phyloP scores from a whole-genome alignment of 2,113 vertebrate genomes.

The Archilochus colubris region DNA sequence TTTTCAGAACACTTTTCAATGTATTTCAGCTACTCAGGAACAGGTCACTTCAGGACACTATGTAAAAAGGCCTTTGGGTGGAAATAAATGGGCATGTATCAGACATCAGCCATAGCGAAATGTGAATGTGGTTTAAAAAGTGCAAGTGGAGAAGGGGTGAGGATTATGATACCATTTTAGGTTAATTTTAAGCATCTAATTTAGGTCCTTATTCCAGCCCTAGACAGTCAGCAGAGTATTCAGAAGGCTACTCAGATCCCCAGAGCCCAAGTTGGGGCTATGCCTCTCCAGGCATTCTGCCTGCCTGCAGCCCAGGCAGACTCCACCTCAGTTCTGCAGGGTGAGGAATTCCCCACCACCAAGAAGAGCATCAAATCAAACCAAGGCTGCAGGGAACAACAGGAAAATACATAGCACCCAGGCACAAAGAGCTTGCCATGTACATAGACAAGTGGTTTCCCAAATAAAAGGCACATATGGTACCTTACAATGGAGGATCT shows the following conservation, averaged over 20 bases:
- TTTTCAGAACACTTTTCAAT: not conserved
- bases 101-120: not conserved
- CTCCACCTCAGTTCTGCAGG: not conserved
- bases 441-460: not conserved
- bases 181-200: not conserved
- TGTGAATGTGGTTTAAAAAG: rapidly evolving
- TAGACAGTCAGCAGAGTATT: not conserved
- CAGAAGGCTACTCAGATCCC: not conserved
- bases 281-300: rapidly evolving
- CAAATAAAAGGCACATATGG: not conserved
- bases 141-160: not conserved
- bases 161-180: not conserved
- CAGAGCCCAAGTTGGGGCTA: not conserved
- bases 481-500: not conserved
- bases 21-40: not conserved
- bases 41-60: not conserved
- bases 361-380: not conserved
- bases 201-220: not conserved
- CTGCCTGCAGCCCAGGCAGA: rapidly evolving
- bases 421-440: not conserved
- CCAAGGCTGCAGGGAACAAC: not conserved
- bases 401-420: not conserved
- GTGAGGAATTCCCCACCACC: not conserved
- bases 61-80: not conserved
- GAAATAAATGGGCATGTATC: not conserved